Evolutionary conservation across 2,113 vertebrate species (phyloP), one percentile per base, ranked within the genome.

Genomic region (Mirounga angustirostris): DNA sequence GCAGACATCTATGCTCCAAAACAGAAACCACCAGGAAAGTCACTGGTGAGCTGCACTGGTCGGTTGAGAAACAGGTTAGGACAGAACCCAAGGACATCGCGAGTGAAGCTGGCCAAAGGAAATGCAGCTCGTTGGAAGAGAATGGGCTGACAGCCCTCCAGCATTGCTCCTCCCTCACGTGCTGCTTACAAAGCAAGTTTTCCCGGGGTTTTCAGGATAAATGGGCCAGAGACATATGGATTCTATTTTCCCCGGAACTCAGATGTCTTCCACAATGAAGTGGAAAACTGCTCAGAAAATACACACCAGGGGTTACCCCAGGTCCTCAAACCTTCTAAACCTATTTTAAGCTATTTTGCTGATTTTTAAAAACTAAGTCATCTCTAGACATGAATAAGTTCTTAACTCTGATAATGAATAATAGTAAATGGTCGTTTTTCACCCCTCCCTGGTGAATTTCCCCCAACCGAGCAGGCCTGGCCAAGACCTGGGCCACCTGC

Each of bases 241-340:
- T 94, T 85, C 5, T 50, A 93, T 97, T 98, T 96, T 19, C 76
- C 28, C 54, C 69, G 88, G 93, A 95, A 82, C 73, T 91, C 95
- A 65, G 56, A 89, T 56, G 82, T 65, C 90, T 93, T 79, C 91
- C 73, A 94, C 46, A 58, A 67, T 1, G 26, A 79, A 73, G 76
- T 69, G 63, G 84, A 71, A 94, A 93, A 80, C 36, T 94, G 50
- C 61, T 91, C 88, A 58, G 59, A 85, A 94, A 96, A 95, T 78
- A 56, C n/a, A 91, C 63, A 78, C 11, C 22, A 82, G 88, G 79
- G 80, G 71, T 96, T 82, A 96, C 63, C 13, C 22, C 5, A 1
- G 30, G 22, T 91, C 71, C 46, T 52, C 21, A 52, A 89, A 82
- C 6, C 71, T 59, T 89, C 52, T 71, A 28, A 80, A 94, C 5